phyloP scores from a whole-genome alignment of 2,797 vertebrate species.

The Notolepis coatsorum region DNA sequence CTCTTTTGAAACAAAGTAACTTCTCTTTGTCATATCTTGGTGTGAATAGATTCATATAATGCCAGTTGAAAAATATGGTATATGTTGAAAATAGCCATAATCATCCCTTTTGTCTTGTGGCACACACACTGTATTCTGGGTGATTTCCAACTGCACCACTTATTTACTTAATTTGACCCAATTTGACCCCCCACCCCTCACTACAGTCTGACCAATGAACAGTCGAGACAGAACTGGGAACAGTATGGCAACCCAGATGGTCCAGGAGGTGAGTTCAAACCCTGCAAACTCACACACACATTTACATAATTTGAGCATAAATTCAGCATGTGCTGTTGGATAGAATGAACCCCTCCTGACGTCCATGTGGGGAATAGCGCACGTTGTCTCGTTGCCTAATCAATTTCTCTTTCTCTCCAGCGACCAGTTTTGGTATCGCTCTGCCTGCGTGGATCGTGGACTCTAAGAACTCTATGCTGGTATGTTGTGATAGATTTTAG shows the following conservation, averaged over 20 bases:
- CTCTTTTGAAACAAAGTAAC: too few relatives aligned
- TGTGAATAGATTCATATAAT: too few relatives aligned
- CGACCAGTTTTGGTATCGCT: slow-evolving; percentile 96
- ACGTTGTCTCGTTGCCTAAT: too few relatives aligned
- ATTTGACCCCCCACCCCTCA: not conserved
- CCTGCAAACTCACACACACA: too few relatives aligned
- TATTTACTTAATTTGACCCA: not conserved
- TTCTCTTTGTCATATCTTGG: too few relatives aligned
- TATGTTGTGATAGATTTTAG: slow-evolving; percentile 66
- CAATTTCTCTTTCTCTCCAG: slow-evolving; percentile 65
- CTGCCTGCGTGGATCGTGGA: slow-evolving; percentile 99
- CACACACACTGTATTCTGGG: not conserved
- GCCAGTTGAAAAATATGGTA: too few relatives aligned
- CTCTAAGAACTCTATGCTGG: slow-evolving; percentile 99
- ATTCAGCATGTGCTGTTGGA: too few relatives aligned
- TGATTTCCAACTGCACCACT: not conserved
- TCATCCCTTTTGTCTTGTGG: too few relatives aligned
- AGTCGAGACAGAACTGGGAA: slow-evolving; percentile 94
- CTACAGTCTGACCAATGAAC: slow-evolving; percentile 93
- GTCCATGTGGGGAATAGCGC: too few relatives aligned
- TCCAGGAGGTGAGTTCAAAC: slow-evolving; percentile 88
- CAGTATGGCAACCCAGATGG: slow-evolving; percentile 96
- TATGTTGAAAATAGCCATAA: too few relatives aligned
- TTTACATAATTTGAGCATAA: too few relatives aligned
- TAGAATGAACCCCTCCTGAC: too few relatives aligned